Conservation (phyloP, 2,113 vertebrate species). For the Corapipo altera region DNA sequence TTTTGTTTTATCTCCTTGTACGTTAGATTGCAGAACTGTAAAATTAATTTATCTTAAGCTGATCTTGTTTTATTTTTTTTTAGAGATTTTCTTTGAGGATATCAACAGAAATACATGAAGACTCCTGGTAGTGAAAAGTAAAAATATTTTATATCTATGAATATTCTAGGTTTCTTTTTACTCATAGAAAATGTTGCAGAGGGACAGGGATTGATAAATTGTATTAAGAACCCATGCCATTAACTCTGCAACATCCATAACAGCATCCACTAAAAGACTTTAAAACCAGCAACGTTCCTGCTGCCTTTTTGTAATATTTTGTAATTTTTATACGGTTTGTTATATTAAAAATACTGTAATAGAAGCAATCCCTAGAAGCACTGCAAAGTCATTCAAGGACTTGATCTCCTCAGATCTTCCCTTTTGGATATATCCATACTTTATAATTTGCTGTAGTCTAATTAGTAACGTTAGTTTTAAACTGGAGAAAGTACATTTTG, state of each 20-base stretch:
- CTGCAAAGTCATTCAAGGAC: background rate
- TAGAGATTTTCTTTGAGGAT: constrained; percentile 62
- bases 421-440: background rate
- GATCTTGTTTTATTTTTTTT: constrained; percentile 38
- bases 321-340: background rate
- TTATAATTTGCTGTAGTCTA: background rate
- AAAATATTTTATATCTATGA: background rate
- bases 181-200: background rate
- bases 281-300: background rate
- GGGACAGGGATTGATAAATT: background rate
- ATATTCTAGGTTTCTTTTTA: background rate
- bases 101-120: constrained; percentile 66
- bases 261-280: background rate
- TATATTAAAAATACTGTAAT: background rate
- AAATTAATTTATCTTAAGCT: background rate
- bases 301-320: background rate
- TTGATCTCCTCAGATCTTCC: background rate
- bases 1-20: background rate
- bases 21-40: background rate
- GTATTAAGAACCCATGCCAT: background rate
- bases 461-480: background rate
- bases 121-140: background rate
- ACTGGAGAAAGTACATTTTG: background rate
- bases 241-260: background rate
- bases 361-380: background rate